Percentiles rank a stretch among this genome's conserved stretches.
These are phyloP conservation scores for Crotalus horridus DNA, from an alignment of 2,113 vertebrate genomes.

Conservation along the genomic window DNA sequence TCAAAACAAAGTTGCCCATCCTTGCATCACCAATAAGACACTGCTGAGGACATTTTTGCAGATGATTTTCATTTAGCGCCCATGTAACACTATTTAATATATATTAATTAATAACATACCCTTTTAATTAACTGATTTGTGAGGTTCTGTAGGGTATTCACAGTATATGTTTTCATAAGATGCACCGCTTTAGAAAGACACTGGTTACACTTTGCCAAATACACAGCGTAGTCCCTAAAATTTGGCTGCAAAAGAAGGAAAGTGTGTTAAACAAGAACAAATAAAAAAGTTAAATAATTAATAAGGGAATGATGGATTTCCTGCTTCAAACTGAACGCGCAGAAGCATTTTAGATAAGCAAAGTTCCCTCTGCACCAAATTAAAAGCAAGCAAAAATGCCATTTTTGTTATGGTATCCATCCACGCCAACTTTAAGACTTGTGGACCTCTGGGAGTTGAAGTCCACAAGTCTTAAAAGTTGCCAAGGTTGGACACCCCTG, in stretches of 20 bases:
- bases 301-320: not conserved
- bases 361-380: not conserved
- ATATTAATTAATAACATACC: constrained; percentile 69
- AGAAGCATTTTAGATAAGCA: not conserved
- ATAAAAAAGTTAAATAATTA: accelerated
- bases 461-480: not conserved
- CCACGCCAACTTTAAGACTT: not conserved
- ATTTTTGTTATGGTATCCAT: not conserved
- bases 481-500: not conserved
- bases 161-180: constrained; percentile 90
- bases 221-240: constrained; percentile 96
- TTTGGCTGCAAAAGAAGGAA: constrained; percentile 79
- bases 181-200: constrained; percentile 97
- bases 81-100: not conserved
- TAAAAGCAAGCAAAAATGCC: not conserved
- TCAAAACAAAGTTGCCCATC: not conserved
- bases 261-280: not conserved
- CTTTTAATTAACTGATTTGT: constrained; percentile 90
- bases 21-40: not conserved
- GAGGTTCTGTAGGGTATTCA: constrained; percentile 91
- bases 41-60: not conserved
- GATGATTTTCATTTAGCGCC: not conserved
- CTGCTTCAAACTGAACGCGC: not conserved
- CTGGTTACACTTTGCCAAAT: constrained; percentile 89
- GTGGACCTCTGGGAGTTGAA: not conserved